phyloP scores from a whole-genome alignment of 2,113 vertebrate species.

The Antechinus stuartii region DNA sequence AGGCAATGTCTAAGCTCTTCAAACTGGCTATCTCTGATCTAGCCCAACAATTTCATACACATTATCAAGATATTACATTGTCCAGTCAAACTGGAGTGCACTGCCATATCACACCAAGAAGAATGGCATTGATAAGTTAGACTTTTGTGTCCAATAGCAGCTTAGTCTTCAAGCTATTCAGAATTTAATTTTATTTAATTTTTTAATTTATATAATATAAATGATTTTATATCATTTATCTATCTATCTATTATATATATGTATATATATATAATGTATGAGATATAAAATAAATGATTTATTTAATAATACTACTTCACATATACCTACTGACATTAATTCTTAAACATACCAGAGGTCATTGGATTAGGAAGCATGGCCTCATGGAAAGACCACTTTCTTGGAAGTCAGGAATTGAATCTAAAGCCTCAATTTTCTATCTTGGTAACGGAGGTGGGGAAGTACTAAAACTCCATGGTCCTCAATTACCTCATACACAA shows the following conservation, averaged over 20 bases:
- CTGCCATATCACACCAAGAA: neutral
- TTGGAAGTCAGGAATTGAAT: neutral
- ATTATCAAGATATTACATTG: neutral
- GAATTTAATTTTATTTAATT: too few relatives aligned
- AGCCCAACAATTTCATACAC: neutral
- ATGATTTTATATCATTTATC: too few relatives aligned
- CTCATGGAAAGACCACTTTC: neutral
- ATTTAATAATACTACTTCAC: neutral
- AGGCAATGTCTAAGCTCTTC: neutral
- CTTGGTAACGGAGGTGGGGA: neutral
- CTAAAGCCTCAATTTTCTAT: neutral
- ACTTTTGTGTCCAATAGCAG: too few relatives aligned
- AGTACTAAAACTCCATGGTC: neutral
- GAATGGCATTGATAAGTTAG: neutral
- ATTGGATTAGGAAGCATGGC: neutral
- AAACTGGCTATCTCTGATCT: neutral
- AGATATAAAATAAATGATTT: neutral
- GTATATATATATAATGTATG: too few relatives aligned
- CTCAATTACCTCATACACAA: neutral
- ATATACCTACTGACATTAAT: neutral
- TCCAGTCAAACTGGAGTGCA: neutral
- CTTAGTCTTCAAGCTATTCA: neutral
- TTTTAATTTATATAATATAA: too few relatives aligned
- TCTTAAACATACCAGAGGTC: neutral
- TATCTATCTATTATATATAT: too few relatives aligned